Base-by-base conservation (phyloP, 2,888 invertebrate species). In the Scrobipalpa atriplicella region DNA sequence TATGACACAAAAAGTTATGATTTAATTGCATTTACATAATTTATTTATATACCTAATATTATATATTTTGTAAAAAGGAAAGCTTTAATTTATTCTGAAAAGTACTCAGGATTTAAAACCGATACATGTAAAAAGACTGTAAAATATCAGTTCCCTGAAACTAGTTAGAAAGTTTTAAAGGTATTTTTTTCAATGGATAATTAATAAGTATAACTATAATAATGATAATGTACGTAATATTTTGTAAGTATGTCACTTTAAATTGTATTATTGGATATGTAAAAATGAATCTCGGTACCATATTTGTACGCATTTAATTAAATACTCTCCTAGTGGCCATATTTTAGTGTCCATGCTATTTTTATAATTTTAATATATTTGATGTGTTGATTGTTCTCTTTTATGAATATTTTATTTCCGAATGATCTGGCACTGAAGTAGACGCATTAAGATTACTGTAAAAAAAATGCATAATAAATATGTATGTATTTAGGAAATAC, bases 61-160 rank as follows among this genome's bases (percentile, higher is more conserved):
- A 85, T 78, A 82, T 86, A 88, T 86, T 89, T 87, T 92, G 86
- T 90, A 89, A 86, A 87, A 80, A 86, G 29, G 77, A 73, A 90
- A 92, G 92, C 92, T 93, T 93, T 92, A 92, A 92, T 92, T 92
- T 92, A 90, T 90, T 89, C 80, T 89, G 84, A 87, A 82, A 90
- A 56, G 90, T 92, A 92, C 89, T 92, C 91, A 88, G 85, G 85
- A 86, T 81, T 80, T 79, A 81, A 81, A 81, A 82, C 85, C 75
- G 83, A 87, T 83, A n/a, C 21, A 21, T 90, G 84, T 89, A 90
- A 83, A 89, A 91, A 92, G 89, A 91, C 90, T 92, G 90, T 90
- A 86, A 82, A 80, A 80, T 88, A 89, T 84, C 87, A 87, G 86
- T 85, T 89, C 82, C 81, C 80, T 84, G 82, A 83, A 75, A 80